These are phyloP conservation scores for Parotocinclus haroldoi DNA, from an alignment of 2,797 vertebrate species.

Conservation along the genomic window DNA sequence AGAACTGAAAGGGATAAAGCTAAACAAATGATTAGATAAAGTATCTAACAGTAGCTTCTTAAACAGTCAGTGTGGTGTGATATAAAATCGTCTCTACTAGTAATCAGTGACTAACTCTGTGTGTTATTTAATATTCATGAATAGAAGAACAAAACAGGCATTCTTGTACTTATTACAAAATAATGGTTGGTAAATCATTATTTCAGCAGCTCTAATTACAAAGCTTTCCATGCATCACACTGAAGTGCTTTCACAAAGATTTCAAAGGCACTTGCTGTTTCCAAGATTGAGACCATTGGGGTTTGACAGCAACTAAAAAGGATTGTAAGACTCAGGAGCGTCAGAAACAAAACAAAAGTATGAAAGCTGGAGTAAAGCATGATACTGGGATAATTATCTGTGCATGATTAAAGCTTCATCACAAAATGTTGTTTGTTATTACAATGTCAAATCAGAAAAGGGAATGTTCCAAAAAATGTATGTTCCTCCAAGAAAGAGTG, in stretches of 20 bases:
- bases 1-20: no score
- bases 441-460: no score
- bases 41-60: slow-evolving; percentile 8
- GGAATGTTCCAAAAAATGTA: no score
- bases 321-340: slow-evolving; percentile 12
- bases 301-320: slow-evolving; percentile 10
- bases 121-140: slow-evolving; percentile 17
- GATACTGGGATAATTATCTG: slow-evolving; percentile 2
- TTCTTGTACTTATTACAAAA: slow-evolving; percentile 17
- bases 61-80: slow-evolving; percentile 7
- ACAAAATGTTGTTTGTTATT: no score
- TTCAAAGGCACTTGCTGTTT: slow-evolving; percentile 3
- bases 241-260: slow-evolving; percentile 1
- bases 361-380: not conserved
- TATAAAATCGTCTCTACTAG: not conserved
- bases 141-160: slow-evolving; percentile 19
- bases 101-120: slow-evolving; percentile 1
- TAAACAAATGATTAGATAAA: not conserved
- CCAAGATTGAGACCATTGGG: slow-evolving; percentile 12
- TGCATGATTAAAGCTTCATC: not conserved
- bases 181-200: slow-evolving; percentile 16
- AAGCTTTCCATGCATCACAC: slow-evolving; percentile 7
- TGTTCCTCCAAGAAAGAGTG: no score
- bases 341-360: not conserved
- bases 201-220: slow-evolving; percentile 20